Conservation (phyloP, 1,140 invertebrate species). For the Zeugodacus cucurbitae region DNA sequence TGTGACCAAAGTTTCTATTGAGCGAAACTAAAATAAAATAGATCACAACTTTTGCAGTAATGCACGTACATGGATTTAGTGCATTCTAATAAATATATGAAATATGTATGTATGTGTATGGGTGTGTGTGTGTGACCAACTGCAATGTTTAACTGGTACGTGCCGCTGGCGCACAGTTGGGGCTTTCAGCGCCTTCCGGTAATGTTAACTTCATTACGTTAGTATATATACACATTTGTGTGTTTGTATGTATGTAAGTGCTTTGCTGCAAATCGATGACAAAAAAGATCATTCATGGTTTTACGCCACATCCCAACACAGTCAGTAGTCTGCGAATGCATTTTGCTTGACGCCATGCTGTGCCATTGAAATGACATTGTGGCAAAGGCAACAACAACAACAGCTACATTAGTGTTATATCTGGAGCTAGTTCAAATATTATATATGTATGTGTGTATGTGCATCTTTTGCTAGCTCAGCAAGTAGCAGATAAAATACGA, state of each 20-base stretch:
- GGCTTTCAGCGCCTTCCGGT: conserved; percentile 34
- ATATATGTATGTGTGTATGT: not conserved
- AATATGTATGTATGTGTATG: not conserved
- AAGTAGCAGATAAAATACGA: not conserved
- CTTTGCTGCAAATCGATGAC: not conserved
- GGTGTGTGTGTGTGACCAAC: not conserved
- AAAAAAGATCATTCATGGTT: conserved; percentile 28
- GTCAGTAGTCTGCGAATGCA: not conserved
- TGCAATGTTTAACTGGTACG: not conserved
- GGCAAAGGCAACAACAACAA: not conserved
- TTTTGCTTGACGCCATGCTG: not conserved
- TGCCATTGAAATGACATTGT: not conserved
- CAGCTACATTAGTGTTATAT: not conserved
- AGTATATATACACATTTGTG: not conserved
- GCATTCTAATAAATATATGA: not conserved
- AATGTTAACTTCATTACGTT: not conserved
- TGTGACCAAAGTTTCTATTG: too few species aligned
- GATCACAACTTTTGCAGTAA: not conserved
- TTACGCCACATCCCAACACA: not conserved
- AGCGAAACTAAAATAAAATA: not conserved
- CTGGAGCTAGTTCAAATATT: not conserved
- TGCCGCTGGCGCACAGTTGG: conserved; percentile 11
- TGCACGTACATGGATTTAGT: not conserved
- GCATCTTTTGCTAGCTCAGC: too few species aligned
- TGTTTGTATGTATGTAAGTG: not conserved